Evolutionary conservation across 2,113 vertebrate species (phyloP), one percentile per base, ranked within the genome.

Genomic region (Rhineura floridana): DNA sequence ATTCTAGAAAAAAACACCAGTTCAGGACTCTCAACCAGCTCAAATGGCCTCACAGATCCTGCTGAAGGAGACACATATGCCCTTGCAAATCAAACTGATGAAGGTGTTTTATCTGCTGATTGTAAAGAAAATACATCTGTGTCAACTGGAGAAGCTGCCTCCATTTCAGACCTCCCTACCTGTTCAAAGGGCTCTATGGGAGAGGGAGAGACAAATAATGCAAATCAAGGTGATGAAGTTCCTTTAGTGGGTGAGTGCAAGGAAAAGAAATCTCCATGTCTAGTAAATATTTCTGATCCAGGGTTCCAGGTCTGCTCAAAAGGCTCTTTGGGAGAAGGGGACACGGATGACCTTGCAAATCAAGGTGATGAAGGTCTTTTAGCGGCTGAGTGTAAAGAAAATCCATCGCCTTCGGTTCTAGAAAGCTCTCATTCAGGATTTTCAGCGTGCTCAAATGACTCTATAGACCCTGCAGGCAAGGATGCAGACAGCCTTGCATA

Each of bases 101-200:
- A 48, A 9, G 6, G 5, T 28, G 10, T 15, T 6, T 23, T 42
- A 21, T 46, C 36, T 65, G 73, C 55, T 46, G 10, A 2, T 10
- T 3, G 30, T 63, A 55, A 30, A 77, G 44, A 33, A n/a, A 48
- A 21, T 2, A 6, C 6, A 42, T 11, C 25, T 1, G 19, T 87
- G 82, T 93, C 90, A 84, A 79, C 91, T 87, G 89, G 86, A 88
- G 92, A 95, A 94, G 81, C 90, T 0, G 83, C 93, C 90, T 30
- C 63, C 76, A 44, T 28, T 90, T 84, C 92, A 87, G 88, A 87
- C 62, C 78, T 81, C 62, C 59, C 78, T 69, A 92, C 91, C 86
- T 92, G 55, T 83, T 91, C 78, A 46, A 94, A 44, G 44, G 39
- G 4, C 67, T 11, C 67, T 17, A 12, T 11, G 15, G 67, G 11